Base-by-base conservation (phyloP, 2,888 invertebrate genomes). In the Plagodis pulveraria region DNA sequence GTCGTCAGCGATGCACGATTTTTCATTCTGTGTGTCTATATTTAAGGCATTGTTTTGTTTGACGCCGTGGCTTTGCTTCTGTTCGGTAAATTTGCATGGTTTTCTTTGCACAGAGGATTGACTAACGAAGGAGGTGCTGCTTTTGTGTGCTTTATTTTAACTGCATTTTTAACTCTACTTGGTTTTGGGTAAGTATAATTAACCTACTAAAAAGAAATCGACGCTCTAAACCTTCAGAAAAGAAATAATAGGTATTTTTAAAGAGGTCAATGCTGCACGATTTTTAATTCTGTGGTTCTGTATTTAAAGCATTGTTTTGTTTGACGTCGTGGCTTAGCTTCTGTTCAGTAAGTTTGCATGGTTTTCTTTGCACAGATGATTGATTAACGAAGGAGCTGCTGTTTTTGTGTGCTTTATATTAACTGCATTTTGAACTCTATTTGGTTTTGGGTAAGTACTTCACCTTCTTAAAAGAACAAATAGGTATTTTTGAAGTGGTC, bases 221-320 rank as follows among this genome's bases (percentile, higher is more conserved):
- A 84, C 58, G 63, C 66, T n/a, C n/a, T 55, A 85, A 86, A 74
- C 68, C 80, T 52, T 66, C 77, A 50, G 86, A 83, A 43, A 86
- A 87, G 65, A 85, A 86, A 22, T 22, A 91, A 71, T 92, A 92
- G 90, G 91, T 90, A 87, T 71, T 76, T 59, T 69, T 63, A 67
- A 9, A 46, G 38, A 38, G 46, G n/a, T 55, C 47, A 32, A 41
- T 58, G 47, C 58, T 59, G 72, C 73, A 71, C 73, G 73, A 65
- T 66, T 4, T 44, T 52, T 5, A 6, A 34, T 56, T 53, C 44
- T 44, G 42, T n/a, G n/a, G n/a, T n/a, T n/a, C n/a, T n/a, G n/a
- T 51, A 65, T 54, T 68, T 58, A 46, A 47, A 35, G 35, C 5
- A 35, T 35, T 6, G 7, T 55, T 48, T 67, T 66, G 35, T 50